phyloP scores from a whole-genome alignment of 2,797 vertebrate genomes.

The Sibirionetta formosa region DNA sequence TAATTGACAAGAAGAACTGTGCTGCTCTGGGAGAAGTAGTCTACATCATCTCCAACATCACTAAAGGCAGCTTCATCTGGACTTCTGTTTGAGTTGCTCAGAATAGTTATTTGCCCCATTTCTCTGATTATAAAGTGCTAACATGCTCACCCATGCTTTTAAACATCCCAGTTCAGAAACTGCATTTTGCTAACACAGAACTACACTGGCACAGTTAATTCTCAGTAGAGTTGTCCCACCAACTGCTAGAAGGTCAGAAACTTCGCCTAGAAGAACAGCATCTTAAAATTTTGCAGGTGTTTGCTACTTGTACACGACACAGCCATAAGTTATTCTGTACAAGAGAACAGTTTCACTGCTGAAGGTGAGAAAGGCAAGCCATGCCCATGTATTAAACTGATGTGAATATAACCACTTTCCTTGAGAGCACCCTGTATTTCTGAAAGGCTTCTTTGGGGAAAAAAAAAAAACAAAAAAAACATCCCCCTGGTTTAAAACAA shows the following conservation, averaged over 20 bases:
- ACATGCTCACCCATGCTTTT: not conserved
- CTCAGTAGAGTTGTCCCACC: not conserved
- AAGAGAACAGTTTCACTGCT: not conserved
- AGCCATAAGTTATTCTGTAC: not conserved
- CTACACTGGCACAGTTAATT: not conserved
- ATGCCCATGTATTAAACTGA: fast-evolving
- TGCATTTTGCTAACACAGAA: not conserved
- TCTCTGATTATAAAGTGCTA: not conserved
- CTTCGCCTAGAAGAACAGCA: not conserved
- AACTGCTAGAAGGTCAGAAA: not conserved
- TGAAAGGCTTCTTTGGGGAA: not conserved
- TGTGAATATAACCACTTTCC: not conserved
- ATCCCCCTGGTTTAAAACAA: not conserved
- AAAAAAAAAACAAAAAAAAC: not conserved
- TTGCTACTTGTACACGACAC: not conserved
- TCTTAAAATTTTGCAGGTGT: not conserved
- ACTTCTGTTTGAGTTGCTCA: not conserved
- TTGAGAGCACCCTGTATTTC: not conserved
- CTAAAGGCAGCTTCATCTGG: not conserved
- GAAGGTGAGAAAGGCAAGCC: not conserved
- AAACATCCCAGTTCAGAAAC: not conserved
- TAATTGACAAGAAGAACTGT: not conserved
- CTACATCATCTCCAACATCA: not conserved
- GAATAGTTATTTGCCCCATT: not conserved
- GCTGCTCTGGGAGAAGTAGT: not conserved